Base-by-base conservation (phyloP, 2,113 vertebrate genomes). In the Chloebia gouldiae region DNA sequence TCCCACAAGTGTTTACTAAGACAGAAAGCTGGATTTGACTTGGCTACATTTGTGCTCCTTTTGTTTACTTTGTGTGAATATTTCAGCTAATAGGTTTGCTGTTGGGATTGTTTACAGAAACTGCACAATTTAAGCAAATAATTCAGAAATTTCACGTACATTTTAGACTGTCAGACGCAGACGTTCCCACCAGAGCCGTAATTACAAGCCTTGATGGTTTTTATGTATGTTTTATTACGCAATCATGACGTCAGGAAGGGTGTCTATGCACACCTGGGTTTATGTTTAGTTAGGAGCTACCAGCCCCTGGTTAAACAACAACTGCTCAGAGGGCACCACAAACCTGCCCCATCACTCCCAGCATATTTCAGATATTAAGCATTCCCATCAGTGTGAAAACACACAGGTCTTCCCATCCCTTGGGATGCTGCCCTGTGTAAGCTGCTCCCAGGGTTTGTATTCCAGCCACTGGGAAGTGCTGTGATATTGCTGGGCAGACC, bases 51-150 rank as follows among this genome's bases (percentile, higher is more conserved):
- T 2, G 0, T 4, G 21, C 25, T 90, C 80, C 80, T 71, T 81
- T 64, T 79, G 40, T 94, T 92, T 96, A 81, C 83, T 95, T 75
- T 93, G 31, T 11, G 44, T 30, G 78, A 64, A 84, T 93, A 64
- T 81, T 93, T 93, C 65, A 71, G 70, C 78, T 82, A 84, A 92
- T 87, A 72, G 57, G 61, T 91, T 89, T 85, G 54, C 86, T 61
- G 61, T 15, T 30, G 31, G 56, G 33, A 23, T 22, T 88, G 80
- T 53, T 92, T 60, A 44, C 15, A 81, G 72, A 45, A 93, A 84
- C 49, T 45, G 65, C 51, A 33, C 14, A 24, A 89, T 89, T 89
- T 50, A 45, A 44, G 77, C 69, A 92, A 95, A 68, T 71, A 70
- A 84, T 71, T 84, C 9, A 51, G 33, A 78, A 73, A 71, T 31